phyloP scores from a whole-genome alignment of 2,113 vertebrate species.

The Calonectris borealis region DNA sequence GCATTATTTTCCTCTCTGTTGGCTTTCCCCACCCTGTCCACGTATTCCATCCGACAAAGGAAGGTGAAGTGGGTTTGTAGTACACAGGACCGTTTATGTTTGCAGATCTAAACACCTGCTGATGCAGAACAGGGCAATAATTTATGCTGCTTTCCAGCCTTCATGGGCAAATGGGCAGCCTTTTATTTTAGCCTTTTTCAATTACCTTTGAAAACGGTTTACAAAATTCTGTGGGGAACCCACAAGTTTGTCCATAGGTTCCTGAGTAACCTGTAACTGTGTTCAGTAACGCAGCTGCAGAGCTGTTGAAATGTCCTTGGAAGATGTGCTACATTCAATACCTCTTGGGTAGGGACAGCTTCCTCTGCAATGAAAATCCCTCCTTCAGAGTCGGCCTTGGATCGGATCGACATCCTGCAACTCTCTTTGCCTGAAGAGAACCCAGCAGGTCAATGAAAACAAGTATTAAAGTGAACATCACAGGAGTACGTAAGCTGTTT shows the following conservation, averaged over 20 bases:
- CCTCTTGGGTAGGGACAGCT: background rate
- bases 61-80: background rate
- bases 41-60: background rate
- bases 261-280: background rate
- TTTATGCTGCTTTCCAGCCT: background rate
- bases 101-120: background rate
- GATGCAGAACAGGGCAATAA: background rate
- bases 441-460: background rate
- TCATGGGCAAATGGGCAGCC: background rate
- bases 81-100: background rate
- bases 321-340: background rate
- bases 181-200: background rate
- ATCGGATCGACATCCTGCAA: background rate
- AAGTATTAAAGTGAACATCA: background rate
- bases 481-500: background rate
- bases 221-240: background rate
- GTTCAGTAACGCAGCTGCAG: background rate
- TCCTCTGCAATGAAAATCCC: background rate
- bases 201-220: background rate
- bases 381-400: background rate
- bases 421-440: background rate
- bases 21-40: background rate
- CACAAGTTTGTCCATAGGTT: background rate
- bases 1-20: background rate
- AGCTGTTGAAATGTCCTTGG: background rate